These are phyloP conservation scores for Dromius quadrimaculatus DNA, from an alignment of 2,888 invertebrate species.

Conservation along the genomic window DNA sequence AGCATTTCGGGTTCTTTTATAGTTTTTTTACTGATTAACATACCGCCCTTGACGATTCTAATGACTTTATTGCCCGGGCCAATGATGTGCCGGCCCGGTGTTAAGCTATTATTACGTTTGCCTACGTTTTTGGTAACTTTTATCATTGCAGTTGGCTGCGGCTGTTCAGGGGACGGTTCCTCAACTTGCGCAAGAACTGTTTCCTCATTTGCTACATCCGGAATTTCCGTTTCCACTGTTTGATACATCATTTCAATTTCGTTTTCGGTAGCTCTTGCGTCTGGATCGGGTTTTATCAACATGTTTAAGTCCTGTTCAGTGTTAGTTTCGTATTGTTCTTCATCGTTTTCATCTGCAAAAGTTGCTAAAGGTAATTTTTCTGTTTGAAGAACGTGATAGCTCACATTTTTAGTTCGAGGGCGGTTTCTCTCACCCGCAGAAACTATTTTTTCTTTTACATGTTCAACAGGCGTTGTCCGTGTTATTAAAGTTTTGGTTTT, in stretches of 20 bases:
- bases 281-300: constrained; percentile 55
- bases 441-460: constrained; percentile 63
- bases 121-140: constrained; percentile 39
- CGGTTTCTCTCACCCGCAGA: constrained; percentile 68
- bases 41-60: constrained; percentile 65
- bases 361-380: constrained; percentile 69
- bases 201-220: constrained; percentile 39
- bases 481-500: constrained; percentile 72
- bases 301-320: constrained; percentile 52
- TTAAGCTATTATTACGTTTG: constrained; percentile 59
- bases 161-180: neutral
- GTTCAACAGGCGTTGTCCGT: constrained; percentile 68
- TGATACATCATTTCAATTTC: constrained; percentile 55
- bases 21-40: constrained; percentile 64
- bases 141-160: constrained; percentile 16
- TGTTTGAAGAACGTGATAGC: constrained; percentile 70
- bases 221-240: constrained; percentile 47
- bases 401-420: constrained; percentile 76
- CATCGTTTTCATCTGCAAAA: constrained; percentile 65
- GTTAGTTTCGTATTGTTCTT: constrained; percentile 56
- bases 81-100: constrained; percentile 63
- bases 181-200: constrained; percentile 42
- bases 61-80: constrained; percentile 64
- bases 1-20: constrained; percentile 56
- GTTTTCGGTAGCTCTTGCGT: constrained; percentile 55